Base-by-base conservation (phyloP, 23 tunicate species). In the Styela clava region DNA sequence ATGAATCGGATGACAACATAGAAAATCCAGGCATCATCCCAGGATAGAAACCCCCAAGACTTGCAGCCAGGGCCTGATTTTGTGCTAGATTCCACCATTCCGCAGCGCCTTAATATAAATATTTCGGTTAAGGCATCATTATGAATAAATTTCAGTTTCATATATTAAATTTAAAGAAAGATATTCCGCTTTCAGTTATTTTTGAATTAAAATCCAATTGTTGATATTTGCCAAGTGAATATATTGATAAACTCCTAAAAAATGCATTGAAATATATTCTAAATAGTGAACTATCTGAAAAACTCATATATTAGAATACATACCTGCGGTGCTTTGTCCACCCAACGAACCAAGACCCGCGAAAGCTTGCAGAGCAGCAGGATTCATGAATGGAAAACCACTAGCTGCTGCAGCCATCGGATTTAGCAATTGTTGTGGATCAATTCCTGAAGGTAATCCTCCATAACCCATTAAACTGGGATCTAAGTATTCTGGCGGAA, bases 401-500 rank as follows among this genome's bases (percentile, higher is more conserved):
- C 78, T 64, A 19, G 84, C 81, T 65, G 78, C 86, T 32, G 82
- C 80, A 28, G 62, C 72, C 83, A 85, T 63, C 0, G 88, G 77
- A 18, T 71, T 28, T 25, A 86, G 3, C 28, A 76, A 67, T 35
- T 86, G 91, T 23, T 67, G 74, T 21, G 85, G 64, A 35, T 81
- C 91, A 5, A 81, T 68, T n/a, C 85, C 72, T 3, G 52, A 44
- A 35, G 76, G 76, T 29, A 73, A n/a, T 30, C 32, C 27, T 22
- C 73, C 77, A 28, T 63, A 76, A 12, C 44, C 85, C 22, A 79
- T 23, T 56, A 86, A 20, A n/a, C 74, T 31, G 9, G 89, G 89
- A 70, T 86, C 85, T 27, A 86, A 70, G 20, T 28, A 61, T 30
- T 70, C 94, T 7, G 94, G 85, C 26, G 86, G 74, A 33, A 85